phyloP scores from a whole-genome alignment of 2,797 vertebrate genomes.

The Micromesistius poutassou region DNA sequence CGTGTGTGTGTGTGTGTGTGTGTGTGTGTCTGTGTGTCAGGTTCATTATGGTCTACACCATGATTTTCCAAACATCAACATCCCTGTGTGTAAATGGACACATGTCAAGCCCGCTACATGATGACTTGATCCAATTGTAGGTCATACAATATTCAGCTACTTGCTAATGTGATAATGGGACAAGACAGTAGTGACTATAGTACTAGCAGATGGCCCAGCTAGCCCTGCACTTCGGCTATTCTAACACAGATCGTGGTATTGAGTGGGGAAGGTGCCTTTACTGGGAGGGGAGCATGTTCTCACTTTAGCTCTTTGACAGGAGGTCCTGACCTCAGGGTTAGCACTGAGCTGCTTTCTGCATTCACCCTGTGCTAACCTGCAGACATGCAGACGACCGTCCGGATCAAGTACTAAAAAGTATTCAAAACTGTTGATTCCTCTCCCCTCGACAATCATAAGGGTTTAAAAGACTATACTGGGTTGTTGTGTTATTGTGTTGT shows the following conservation, averaged over 20 bases:
- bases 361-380: neutral
- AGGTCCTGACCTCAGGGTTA: neutral
- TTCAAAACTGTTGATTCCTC: neutral
- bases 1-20: neutral
- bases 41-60: neutral
- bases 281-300: neutral
- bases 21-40: neutral
- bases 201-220: neutral
- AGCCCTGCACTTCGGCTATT: neutral
- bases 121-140: neutral
- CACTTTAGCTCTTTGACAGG: neutral
- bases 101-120: neutral
- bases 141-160: constrained; percentile 19
- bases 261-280: neutral
- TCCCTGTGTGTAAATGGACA: constrained; percentile 1
- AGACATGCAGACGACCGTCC: neutral
- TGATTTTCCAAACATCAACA: neutral
- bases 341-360: neutral
- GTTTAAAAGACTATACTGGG: neutral
- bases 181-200: constrained; percentile 4
- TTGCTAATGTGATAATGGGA: constrained; percentile 6
- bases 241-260: neutral
- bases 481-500: neutral
- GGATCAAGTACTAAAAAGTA: neutral
- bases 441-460: neutral